phyloP scores from a whole-genome alignment of 2,888 invertebrate genomes.

The Hoplodrina blanda region DNA sequence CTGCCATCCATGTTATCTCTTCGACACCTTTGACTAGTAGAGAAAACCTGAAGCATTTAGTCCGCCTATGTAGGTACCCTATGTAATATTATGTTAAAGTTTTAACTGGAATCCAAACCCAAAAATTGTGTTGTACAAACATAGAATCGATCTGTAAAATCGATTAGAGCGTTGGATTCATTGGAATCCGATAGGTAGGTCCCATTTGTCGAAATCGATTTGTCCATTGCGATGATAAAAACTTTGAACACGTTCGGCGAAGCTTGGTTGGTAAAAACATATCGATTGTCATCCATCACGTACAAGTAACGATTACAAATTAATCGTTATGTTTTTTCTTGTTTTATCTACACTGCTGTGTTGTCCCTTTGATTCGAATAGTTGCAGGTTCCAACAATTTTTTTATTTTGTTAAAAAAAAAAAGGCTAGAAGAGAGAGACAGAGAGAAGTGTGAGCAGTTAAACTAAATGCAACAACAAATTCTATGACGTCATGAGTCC shows the following conservation, averaged over 20 bases:
- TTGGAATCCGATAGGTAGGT: conserved; percentile 35
- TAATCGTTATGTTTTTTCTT: background rate
- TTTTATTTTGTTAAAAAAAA: background rate
- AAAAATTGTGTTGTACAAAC: background rate
- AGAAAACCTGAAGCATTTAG: too few relatives aligned
- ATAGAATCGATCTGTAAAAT: conserved; percentile 16
- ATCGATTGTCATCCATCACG: conserved; percentile 13
- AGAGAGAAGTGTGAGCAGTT: background rate
- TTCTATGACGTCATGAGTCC: conserved; percentile 23
- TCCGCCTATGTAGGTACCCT: too few relatives aligned
- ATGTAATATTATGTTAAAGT: too few relatives aligned
- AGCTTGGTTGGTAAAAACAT: conserved; percentile 11
- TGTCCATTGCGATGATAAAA: conserved; percentile 33
- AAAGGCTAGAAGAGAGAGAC: background rate
- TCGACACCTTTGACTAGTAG: too few relatives aligned
- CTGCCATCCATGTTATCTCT: too few relatives aligned
- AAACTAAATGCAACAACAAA: background rate
- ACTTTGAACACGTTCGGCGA: conserved; percentile 22
- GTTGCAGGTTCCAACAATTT: background rate
- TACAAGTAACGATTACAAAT: conserved; percentile 9
- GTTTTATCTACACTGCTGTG: background rate
- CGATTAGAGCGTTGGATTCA: conserved; percentile 18
- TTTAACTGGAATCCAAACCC: background rate
- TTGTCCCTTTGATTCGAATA: background rate
- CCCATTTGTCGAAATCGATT: conserved; percentile 47